Evolutionary conservation across 2,888 invertebrate species (phyloP), one percentile per base, ranked within the genome.

Genomic region (Choristoneura rosaceana): DNA sequence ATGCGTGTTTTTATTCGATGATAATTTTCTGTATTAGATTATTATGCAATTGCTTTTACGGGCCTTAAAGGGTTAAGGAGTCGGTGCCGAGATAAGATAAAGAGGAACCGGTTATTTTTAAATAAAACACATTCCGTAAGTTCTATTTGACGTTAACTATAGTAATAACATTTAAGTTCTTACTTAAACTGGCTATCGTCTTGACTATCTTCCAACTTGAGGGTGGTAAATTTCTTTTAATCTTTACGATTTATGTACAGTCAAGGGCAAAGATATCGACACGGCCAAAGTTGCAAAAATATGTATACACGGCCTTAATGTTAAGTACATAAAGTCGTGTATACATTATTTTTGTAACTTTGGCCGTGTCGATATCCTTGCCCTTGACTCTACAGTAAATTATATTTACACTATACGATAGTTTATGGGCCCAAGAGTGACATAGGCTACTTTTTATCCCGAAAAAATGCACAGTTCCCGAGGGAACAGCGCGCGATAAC

Each of bases 21-120:
- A 64, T 64, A 64, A 59, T 67, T 67, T 59, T 67, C 47, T 34
- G 58, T 45, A 59, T 67, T 45, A 59, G 58, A 55, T 65, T 67
- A 41, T 67, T 67, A 41, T 67, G 45, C 50, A 25, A 45, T 62
- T 45, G 45, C 62, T 62, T 62, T 61, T 43, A 61, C 43, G 43
- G 41, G 5, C 8, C 12, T 17, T 14, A 61, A 61, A 43, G 61
- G 61, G 41, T 55, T 55, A 25, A 55, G 55, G 25, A 55, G 60
- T n/a, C 38, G 60, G 38, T 60, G 55, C 60, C 14, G 17, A 50
- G 64, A 64, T 50, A 64, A 64, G 64, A 64, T 64, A 64, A 33
- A 33, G 45, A 25, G 25, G 25, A 33, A 47, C 17, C 8, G 12
- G 55, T 55, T 17, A 17, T 41, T 61, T 55, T 17, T 4, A 17